Evolutionary conservation across 2,888 invertebrate species (phyloP).

Genomic region (Aethes cnicana): DNA sequence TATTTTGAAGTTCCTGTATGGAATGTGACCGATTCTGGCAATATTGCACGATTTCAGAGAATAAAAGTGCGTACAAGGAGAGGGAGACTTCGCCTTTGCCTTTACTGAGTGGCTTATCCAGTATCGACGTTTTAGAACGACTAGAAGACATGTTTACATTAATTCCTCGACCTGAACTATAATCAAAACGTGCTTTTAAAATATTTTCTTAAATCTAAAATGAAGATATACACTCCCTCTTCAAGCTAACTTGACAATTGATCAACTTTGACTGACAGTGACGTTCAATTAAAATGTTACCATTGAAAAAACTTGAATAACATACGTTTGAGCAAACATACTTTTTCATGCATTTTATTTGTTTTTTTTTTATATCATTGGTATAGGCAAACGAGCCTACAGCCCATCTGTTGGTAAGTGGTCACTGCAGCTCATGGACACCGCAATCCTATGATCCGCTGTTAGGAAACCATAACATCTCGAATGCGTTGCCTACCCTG

Average conservation of each 20-base stretch:
- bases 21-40: constrained; percentile 97
- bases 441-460: no score
- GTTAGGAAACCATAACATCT: no score
- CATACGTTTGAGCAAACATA: no score
- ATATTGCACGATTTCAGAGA: constrained; percentile 99
- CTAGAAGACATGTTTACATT: constrained; percentile 64
- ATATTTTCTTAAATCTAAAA: neutral
- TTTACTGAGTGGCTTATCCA: constrained; percentile 95
- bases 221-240: no score
- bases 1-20: constrained; percentile 96
- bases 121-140: constrained; percentile 88
- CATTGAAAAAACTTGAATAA: no score
- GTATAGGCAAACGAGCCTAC: no score
- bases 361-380: no score
- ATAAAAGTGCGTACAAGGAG: constrained; percentile 96
- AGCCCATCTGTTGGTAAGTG: no score
- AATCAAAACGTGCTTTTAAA: constrained; percentile 1
- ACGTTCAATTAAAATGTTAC: neutral
- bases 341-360: no score
- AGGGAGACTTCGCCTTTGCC: constrained; percentile 96
- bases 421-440: no score
- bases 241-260: no score
- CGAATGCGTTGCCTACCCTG: no score
- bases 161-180: neutral
- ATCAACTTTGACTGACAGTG: neutral